Conservation (phyloP, 53 echinoderm and acorn worm genomes). For the Crossaster papposus region DNA sequence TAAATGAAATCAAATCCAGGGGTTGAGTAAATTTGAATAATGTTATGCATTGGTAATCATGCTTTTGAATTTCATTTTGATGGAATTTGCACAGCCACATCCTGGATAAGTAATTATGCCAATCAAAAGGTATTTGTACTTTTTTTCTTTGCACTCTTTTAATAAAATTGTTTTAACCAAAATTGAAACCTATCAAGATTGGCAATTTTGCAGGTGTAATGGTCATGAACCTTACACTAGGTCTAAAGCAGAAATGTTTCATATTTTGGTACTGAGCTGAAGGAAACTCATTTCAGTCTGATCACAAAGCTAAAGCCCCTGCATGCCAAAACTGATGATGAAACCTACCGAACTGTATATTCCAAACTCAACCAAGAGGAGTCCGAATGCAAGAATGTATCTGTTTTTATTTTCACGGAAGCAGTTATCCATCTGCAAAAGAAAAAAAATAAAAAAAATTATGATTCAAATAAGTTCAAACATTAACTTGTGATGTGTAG, state of each 20-base stretch:
- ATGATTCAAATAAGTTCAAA: background rate
- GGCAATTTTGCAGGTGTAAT: too few species aligned
- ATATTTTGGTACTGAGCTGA: background rate
- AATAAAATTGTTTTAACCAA: too few species aligned
- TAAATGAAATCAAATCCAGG: background rate
- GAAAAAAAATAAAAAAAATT: background rate
- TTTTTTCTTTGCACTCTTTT: too few species aligned
- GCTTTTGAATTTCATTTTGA: background rate
- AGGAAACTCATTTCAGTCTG: background rate
- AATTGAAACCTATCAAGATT: too few species aligned
- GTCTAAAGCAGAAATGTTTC: too few species aligned
- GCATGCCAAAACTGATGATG: background rate
- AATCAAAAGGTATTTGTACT: too few species aligned
- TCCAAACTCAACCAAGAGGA: background rate
- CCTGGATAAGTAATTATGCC: too few species aligned
- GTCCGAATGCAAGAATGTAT: constrained; percentile 5
- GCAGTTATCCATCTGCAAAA: constrained; percentile 4
- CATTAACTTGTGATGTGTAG: background rate
- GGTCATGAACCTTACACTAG: too few species aligned
- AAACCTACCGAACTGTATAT: background rate
- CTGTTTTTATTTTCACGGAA: constrained; percentile 10
- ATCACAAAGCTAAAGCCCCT: background rate
- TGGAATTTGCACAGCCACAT: too few species aligned
- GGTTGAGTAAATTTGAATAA: background rate
- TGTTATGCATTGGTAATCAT: background rate